phyloP scores from a whole-genome alignment of 2,113 vertebrate genomes.

The Megaleporinus macrocephalus region DNA sequence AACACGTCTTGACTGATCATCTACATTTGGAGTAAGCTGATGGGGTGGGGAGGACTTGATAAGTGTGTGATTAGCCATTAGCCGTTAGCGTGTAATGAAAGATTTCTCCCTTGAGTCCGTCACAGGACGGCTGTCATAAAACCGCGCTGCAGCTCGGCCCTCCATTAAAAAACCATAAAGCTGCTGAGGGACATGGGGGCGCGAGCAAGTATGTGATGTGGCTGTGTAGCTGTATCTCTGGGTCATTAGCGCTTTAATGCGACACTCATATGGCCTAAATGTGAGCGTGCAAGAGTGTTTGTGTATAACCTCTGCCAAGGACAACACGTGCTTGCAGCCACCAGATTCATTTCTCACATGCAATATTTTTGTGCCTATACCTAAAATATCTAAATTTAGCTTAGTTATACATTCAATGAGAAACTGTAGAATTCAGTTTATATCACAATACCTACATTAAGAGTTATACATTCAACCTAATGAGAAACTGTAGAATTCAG shows the following conservation, averaged over 20 bases:
- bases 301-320: not conserved
- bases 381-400: too few relatives aligned
- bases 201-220: too few relatives aligned
- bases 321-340: constrained; percentile 6
- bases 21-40: too few relatives aligned
- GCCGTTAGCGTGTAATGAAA: constrained; percentile 12
- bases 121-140: not conserved
- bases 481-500: too few relatives aligned
- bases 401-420: too few relatives aligned
- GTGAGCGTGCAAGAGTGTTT: not conserved
- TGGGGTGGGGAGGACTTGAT: not conserved
- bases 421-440: too few relatives aligned
- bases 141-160: not conserved
- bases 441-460: too few relatives aligned
- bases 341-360: constrained; percentile 10
- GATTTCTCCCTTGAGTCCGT: not conserved
- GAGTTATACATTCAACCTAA: too few relatives aligned
- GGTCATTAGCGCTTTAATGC: not conserved
- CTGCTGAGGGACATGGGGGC: not conserved
- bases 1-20: too few relatives aligned
- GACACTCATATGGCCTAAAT: not conserved
- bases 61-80: constrained; percentile 31
- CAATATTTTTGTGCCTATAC: not conserved
- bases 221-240: not conserved
- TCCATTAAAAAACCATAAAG: constrained; percentile 28